These are phyloP conservation scores for Amblyjoppa proteus DNA, from an alignment of 2,888 invertebrate species.

Conservation along the genomic window DNA sequence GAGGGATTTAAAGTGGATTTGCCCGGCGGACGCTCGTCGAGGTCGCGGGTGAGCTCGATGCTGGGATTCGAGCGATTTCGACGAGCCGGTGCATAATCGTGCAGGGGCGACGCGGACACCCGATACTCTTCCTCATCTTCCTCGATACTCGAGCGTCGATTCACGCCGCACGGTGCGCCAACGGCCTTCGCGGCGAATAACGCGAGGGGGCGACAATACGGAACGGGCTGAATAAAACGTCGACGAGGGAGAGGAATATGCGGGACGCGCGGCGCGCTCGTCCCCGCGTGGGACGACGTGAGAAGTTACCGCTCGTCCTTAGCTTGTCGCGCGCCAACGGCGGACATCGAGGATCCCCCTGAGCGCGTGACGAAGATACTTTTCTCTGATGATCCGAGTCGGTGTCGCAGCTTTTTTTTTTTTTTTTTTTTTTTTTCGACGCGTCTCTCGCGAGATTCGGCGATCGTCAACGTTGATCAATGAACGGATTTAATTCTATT, in stretches of 20 bases:
- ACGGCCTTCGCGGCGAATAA: slow-evolving; percentile 18
- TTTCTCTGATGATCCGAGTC: slow-evolving; percentile 41
- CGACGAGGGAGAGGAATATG: slow-evolving; percentile 8
- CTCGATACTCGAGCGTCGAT: slow-evolving; percentile 21
- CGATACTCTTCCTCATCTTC: slow-evolving; percentile 53
- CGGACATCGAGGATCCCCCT: slow-evolving; percentile 39
- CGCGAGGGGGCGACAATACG: background rate
- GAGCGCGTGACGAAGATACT: slow-evolving; percentile 49
- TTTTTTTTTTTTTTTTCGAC: no score
- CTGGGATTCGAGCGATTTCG: slow-evolving; percentile 46
- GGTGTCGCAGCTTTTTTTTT: background rate
- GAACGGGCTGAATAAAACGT: slow-evolving; percentile 20
- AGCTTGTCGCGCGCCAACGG: slow-evolving; percentile 36
- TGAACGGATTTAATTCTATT: no score
- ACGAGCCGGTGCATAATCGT: slow-evolving; percentile 49
- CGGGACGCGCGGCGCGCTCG: slow-evolving; percentile 1
- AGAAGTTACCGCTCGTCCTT: slow-evolving; percentile 36
- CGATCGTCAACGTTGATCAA: no score
- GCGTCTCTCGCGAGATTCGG: no score
- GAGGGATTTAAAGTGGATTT: slow-evolving; percentile 62
- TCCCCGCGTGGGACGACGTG: slow-evolving; percentile 51
- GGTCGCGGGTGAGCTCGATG: slow-evolving; percentile 45
- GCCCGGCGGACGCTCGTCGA: slow-evolving; percentile 59
- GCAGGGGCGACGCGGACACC: slow-evolving; percentile 54
- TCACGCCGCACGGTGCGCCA: slow-evolving; percentile 8